A percentile compares a stretch with the other conserved stretches of the same genome.
Evolutionary conservation across 2,888 invertebrate genomes (phyloP).

Genomic region (Macrophya annulata): DNA sequence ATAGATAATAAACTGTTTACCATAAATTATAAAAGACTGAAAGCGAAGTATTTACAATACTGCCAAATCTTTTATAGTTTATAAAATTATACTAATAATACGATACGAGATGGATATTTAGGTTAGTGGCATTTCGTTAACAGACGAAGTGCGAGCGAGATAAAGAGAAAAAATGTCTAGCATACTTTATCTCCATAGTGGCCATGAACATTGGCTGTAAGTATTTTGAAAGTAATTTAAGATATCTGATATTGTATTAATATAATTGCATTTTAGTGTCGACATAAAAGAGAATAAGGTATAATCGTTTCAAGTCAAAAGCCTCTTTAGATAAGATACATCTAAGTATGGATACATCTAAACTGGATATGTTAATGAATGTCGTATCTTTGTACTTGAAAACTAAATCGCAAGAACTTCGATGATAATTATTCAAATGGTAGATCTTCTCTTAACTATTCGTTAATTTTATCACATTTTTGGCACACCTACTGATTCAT

Average conservation of each 20-base stretch:
- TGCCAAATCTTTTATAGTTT: not conserved
- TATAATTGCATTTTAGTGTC: not conserved
- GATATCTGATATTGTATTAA: not conserved
- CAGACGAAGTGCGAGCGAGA: not conserved
- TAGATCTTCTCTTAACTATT: not conserved
- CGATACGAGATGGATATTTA: conserved; percentile 1
- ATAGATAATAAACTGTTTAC: not conserved
- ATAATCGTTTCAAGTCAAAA: not conserved
- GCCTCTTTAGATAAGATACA: not conserved
- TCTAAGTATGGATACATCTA: not conserved
- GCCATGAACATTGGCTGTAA: not conserved
- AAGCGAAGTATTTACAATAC: not conserved
- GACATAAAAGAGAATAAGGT: not conserved
- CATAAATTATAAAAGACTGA: not conserved
- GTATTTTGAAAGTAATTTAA: not conserved
- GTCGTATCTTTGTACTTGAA: not conserved
- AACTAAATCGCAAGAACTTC: not conserved
- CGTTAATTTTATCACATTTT: not conserved
- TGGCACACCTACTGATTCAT: not conserved
- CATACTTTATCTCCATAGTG: not conserved
- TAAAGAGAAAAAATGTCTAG: not conserved
- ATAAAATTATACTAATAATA: not conserved
- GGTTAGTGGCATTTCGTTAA: not conserved
- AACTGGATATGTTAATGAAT: not conserved
- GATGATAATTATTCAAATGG: not conserved